Evolutionary conservation across 2,888 invertebrate genomes (phyloP), one percentile per base, ranked within the genome.

Genomic region (Deilephila porcellus): DNA sequence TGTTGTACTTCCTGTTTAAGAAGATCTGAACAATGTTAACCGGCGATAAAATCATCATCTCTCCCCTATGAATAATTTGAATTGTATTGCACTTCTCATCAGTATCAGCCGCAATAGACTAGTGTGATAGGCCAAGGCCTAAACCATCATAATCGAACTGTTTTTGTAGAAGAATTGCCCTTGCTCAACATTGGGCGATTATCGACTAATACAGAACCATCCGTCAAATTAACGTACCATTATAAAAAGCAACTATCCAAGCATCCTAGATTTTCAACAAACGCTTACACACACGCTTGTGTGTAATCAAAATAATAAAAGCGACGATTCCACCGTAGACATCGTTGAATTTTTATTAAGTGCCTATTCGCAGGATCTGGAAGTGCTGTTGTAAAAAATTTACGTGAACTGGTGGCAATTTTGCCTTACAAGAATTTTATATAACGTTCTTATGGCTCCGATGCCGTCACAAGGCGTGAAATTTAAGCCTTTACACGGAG

Each of bases 331-430:
- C 83, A 78, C 80, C 80, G 79, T 81, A 78, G 78, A 78, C 80
- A 74, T 80, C 83, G 81, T 85, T 82, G 86, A 86, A 86, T 86
- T 88, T 88, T 88, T 89, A 88, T 89, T 85, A 87, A 88, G 85
- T 86, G 82, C 82, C 85, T 79, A 85, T 87, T 89, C 81, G 78
- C 82, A 77, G 84, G 81, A 81, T 84, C 83, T 84, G 81, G 77
- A 78, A 82, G 80, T 80, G 79, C 77, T 80, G 83, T 76, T 85
- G 82, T 88, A 85, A 88, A 90, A 89, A 89, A 87, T 84, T 86
- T 87, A 87, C 88, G 86, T 83, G 80, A 80, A 86, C 83, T 82
- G 84, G 80, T 80, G 83, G 83, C 86, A 89, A 88, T 89, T 89
- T 86, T 79, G 81, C 82, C 85, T 83, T 83, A 83, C 79, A 84